Base-by-base conservation (phyloP, 2,888 invertebrate species). In the Watsonalla cultraria region DNA sequence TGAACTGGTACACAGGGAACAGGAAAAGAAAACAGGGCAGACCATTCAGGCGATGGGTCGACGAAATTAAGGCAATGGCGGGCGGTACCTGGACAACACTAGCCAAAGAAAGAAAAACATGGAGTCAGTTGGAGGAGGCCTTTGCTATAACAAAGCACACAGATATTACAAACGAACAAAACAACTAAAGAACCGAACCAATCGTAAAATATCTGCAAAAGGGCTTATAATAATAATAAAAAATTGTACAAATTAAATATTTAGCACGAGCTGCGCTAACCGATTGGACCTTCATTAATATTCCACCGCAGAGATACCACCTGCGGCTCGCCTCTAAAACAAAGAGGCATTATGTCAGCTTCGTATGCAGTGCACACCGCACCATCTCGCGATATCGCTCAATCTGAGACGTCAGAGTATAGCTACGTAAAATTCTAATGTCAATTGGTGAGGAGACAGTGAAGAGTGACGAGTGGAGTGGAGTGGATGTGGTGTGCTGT, bases 401-500 rank as follows among this genome's bases (percentile, higher is more conserved):
- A 61, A 74, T 74, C 73, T 70, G 62, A 34, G 37, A 11, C 9
- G 49, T 48, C 47, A 34, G 33, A 8, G 35, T 48, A 13, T 51
- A 49, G 56, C 54, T 56, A 51, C 55, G 55, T 55, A 53, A 57
- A 56, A 46, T 74, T 74, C 74, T 74, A 66, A 77, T 74, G 83
- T 82, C 80, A 82, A 73, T 67, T 71, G 71, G 74, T 72, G 70
- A 71, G 70, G 72, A 76, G 78, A 78, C 74, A 73, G 67, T 80
- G 80, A 82, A 76, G 78, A 80, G 80, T 83, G 86, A 84, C 74
- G 83, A 81, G 81, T 72, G 71, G 71, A 81, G 81, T 72, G 71
- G 71, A 72, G 76, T 61, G 58, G 67, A 74, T 71, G 74, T 70
- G 84, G 82, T 82, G 78, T 78, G 82, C 87, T 90, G 88, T 89